These are phyloP conservation scores for Anoplius nigerrimus DNA, from an alignment of 2,888 invertebrate genomes.

Conservation along the genomic window DNA sequence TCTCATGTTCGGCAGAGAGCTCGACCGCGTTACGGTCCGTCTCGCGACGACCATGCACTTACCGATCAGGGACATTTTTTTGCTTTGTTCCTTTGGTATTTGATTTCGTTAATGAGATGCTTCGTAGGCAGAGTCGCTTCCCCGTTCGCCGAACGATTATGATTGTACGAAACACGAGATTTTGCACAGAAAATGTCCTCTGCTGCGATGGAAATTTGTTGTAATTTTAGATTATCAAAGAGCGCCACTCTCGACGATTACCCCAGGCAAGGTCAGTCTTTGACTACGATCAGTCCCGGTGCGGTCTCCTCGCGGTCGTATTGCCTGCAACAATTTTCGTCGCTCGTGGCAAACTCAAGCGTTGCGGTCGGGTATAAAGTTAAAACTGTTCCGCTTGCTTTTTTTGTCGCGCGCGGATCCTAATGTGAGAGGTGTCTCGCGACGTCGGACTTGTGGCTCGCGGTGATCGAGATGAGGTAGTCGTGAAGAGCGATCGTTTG, in stretches of 20 bases:
- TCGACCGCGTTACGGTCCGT: slow-evolving; percentile 2
- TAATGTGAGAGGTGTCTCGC: slow-evolving; percentile 34
- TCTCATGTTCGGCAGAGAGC: background rate
- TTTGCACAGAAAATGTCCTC: too few species aligned
- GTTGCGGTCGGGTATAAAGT: slow-evolving; percentile 31
- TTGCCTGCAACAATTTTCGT: slow-evolving; percentile 18
- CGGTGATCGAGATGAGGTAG: slow-evolving; percentile 87
- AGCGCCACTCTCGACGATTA: too few species aligned
- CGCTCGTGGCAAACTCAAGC: slow-evolving; percentile 18
- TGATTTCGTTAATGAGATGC: background rate
- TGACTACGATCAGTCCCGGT: slow-evolving; percentile 13
- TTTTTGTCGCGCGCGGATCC: slow-evolving; percentile 12
- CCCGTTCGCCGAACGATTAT: background rate
- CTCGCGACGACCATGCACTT: slow-evolving; percentile 26
- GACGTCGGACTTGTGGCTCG: slow-evolving; percentile 82
- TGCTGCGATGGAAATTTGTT: background rate
- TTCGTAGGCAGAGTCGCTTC: background rate
- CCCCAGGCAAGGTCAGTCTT: slow-evolving; percentile 35
- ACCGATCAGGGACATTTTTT: slow-evolving; percentile 15
- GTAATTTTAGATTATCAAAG: background rate
- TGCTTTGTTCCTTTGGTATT: background rate
- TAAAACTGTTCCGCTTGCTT: slow-evolving; percentile 24
- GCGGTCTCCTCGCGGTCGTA: slow-evolving; percentile 7
- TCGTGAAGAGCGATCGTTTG: slow-evolving; percentile 92
- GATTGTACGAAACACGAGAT: background rate